phyloP scores from a whole-genome alignment of 1,140 invertebrate genomes.

The Episyrphus balteatus region DNA sequence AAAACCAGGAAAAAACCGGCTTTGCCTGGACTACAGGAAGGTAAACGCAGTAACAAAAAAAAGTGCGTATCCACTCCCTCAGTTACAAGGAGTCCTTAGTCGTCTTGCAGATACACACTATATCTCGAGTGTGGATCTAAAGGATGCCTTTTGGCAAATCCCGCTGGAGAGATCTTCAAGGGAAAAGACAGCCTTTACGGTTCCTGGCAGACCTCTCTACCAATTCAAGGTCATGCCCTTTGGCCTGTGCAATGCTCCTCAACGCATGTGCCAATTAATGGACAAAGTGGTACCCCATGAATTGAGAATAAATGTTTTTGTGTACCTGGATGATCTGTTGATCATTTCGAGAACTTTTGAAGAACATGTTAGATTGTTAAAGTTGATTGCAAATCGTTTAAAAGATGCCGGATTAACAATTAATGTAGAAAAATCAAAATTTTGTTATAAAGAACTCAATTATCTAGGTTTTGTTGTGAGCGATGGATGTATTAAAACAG shows the following conservation, averaged over 20 bases:
- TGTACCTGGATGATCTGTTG: conserved; percentile 7
- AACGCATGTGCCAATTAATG: conserved; percentile 3
- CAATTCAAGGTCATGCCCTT: conserved; percentile 6
- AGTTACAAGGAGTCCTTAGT: conserved; percentile 11
- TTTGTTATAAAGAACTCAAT: too few relatives aligned
- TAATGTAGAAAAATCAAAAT: too few relatives aligned
- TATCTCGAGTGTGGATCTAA: too few relatives aligned
- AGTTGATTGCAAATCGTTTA: too few relatives aligned
- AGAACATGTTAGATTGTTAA: conserved; percentile 1
- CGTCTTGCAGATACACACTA: conserved; percentile 9
- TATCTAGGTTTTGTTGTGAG: too few relatives aligned
- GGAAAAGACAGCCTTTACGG: conserved; percentile 37
- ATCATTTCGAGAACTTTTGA: conserved; percentile 4
- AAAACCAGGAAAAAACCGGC: conserved; percentile 14
- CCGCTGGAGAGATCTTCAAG: conserved; percentile 14
- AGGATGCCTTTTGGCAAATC: too few relatives aligned
- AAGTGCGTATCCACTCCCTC: conserved; percentile 23
- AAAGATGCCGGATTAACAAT: too few relatives aligned
- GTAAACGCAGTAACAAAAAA: conserved; percentile 19
- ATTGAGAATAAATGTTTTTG: conserved; percentile 10
- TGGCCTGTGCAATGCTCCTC: conserved; percentile 11
- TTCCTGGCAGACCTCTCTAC: conserved; percentile 3
- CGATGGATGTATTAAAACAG: too few relatives aligned
- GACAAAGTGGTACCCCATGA: conserved; percentile 30
- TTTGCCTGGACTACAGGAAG: conserved; percentile 25